Percentiles rank a stretch among this genome's conserved stretches.
Evolutionary conservation across 1,140 invertebrate species (phyloP).

Genomic region (Diorhabda sublineata): DNA sequence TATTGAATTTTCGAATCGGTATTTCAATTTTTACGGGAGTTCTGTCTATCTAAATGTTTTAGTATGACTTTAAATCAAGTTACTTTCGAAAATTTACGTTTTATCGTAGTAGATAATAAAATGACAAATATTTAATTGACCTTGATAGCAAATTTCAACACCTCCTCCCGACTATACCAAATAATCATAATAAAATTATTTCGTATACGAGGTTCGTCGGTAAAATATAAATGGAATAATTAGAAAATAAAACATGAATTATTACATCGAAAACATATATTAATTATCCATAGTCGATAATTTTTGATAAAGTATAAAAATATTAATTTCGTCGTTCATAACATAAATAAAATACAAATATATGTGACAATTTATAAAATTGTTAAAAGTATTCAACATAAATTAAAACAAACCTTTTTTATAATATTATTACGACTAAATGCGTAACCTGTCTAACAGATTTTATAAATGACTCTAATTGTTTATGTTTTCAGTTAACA

Average conservation of each 20-base stretch:
- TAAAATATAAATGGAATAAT: constrained; percentile 3
- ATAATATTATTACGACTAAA: constrained; percentile 12
- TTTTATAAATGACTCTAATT: neutral
- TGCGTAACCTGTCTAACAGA: constrained; percentile 16
- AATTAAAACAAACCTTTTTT: neutral
- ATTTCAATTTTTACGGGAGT: no score
- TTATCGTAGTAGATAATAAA: no score
- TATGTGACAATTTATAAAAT: constrained; percentile 19
- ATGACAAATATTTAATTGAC: no score
- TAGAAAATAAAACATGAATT: constrained; percentile 10
- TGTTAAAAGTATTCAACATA: constrained; percentile 17
- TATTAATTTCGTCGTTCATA: constrained; percentile 24
- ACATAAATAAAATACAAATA: constrained; percentile 20
- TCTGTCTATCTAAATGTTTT: no score
- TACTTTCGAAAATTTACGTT: no score
- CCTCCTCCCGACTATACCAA: no score
- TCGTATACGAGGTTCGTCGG: no score
- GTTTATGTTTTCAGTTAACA: no score
- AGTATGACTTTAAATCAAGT: no score
- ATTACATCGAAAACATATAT: constrained; percentile 18
- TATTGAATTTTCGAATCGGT: no score
- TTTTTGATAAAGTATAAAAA: constrained; percentile 27
- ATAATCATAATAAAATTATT: no score
- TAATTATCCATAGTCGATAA: constrained; percentile 12
- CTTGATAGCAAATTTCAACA: no score